Base-by-base conservation (phyloP, 2,113 vertebrate species). In the Mesoclemmys tuberculata region DNA sequence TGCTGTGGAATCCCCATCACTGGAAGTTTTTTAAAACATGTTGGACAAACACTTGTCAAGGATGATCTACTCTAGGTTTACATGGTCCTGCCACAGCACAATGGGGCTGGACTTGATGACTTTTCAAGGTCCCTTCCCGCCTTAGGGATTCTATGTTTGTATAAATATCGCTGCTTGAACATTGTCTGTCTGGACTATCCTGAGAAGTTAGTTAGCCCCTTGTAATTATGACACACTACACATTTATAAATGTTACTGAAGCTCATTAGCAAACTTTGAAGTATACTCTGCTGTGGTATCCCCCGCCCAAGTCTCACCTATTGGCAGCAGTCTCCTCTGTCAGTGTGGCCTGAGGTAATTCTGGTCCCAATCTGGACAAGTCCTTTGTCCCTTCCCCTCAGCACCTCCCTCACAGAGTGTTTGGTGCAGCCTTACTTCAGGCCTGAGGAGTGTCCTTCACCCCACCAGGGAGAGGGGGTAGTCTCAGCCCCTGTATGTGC, bases 241-340 rank as follows among this genome's bases (percentile, higher is more conserved):
- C 29, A 11, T 90, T 94, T 83, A 92, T 93, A 88, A 93, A 90
- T n/a, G 35, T 56, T 64, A 10, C 41, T 82, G 46, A 94, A 95
- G 48, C 82, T 92, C 74, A 90, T 91, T 94, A 64, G 77, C 90
- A 35, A 84, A 88, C 56, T 95, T 90, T 85, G 85, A 95, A 90
- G 49, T 90, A 68, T 13, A 16, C 74, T n/a, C n/a, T n/a, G n/a
- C n/a, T n/a, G n/a, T n/a, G n/a, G n/a, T n/a, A n/a, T n/a, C n/a
- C n/a, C n/a, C n/a, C n/a, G n/a, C n/a, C n/a, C n/a, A n/a, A n/a
- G n/a, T n/a, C n/a, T n/a, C n/a, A n/a, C n/a, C n/a, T n/a, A n/a
- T n/a, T n/a, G n/a, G n/a, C n/a, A n/a, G n/a, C n/a, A n/a, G n/a
- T n/a, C n/a, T n/a, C n/a, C n/a, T n/a, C n/a, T n/a, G n/a, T n/a